phyloP scores from a whole-genome alignment of 2,113 vertebrate genomes.

The Coptodon bakossiorum region DNA sequence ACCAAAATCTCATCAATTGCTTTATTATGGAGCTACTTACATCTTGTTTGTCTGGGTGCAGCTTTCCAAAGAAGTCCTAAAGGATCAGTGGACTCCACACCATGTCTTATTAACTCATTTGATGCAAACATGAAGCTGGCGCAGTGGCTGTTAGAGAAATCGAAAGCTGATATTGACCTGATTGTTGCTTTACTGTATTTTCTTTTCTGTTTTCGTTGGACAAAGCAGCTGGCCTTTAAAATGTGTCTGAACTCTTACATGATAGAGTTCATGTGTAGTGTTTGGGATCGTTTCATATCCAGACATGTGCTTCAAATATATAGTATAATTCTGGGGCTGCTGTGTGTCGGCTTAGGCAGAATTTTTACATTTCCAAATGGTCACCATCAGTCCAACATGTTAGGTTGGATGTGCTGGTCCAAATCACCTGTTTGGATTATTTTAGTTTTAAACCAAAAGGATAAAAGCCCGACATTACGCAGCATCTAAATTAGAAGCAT shows the following conservation, averaged over 20 bases:
- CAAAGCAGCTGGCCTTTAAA: background rate
- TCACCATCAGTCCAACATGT: background rate
- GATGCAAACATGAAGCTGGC: background rate
- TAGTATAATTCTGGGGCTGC: background rate
- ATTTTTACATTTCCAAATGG: background rate
- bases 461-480: rapidly evolving
- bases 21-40: conserved; percentile 4
- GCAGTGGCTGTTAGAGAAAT: background rate
- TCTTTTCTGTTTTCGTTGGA: background rate
- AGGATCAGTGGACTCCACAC: background rate
- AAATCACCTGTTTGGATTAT: background rate
- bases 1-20: conserved; percentile 11
- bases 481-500: background rate
- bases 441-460: background rate
- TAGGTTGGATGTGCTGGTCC: background rate
- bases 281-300: background rate
- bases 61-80: background rate
- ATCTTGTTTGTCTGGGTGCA: conserved; percentile 2
- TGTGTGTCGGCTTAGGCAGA: background rate
- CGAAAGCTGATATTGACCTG: background rate
- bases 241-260: background rate
- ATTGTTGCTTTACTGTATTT: background rate
- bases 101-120: background rate
- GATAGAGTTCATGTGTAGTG: background rate
- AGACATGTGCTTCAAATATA: background rate